Percentiles rank a stretch among this genome's conserved stretches.
Evolutionary conservation across 2,888 invertebrate species (phyloP).

Genomic region (Schizaphis graminum): DNA sequence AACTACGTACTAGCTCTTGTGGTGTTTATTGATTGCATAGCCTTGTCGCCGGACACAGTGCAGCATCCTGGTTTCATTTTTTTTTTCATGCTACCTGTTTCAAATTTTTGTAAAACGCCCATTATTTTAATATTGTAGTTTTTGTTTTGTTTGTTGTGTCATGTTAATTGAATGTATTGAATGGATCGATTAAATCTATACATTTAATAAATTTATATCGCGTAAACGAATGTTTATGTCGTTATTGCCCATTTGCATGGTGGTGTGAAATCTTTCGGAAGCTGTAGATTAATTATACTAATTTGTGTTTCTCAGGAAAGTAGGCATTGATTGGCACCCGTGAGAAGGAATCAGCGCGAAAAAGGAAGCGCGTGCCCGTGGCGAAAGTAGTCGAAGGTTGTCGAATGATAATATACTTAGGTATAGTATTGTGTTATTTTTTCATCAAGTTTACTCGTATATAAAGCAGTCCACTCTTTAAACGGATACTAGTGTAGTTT

Average conservation of each 20-base stretch:
- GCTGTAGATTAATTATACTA: not conserved
- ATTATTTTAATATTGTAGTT: conserved; percentile 10
- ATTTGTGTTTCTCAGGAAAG: conserved; percentile 17
- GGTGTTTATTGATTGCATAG: conserved; percentile 64
- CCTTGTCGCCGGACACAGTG: conserved; percentile 64
- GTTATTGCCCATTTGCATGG: not conserved
- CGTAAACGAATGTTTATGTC: not conserved
- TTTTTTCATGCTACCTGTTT: conserved; percentile 46
- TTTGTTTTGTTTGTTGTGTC: conserved; percentile 25
- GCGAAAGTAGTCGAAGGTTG: conserved; percentile 65
- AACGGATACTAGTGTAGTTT: conserved; percentile 25
- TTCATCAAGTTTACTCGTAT: conserved; percentile 46
- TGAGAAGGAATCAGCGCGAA: conserved; percentile 59
- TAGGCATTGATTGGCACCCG: conserved; percentile 60
- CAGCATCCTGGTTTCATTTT: conserved; percentile 52
- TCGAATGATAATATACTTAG: conserved; percentile 63
- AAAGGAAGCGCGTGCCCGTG: conserved; percentile 60
- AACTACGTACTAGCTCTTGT: conserved; percentile 43
- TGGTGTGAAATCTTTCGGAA: not conserved
- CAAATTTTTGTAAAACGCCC: conserved; percentile 51
- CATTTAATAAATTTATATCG: not conserved
- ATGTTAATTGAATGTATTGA: not conserved
- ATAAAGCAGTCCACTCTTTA: conserved; percentile 34
- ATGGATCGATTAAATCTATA: not conserved
- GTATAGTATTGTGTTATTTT: conserved; percentile 59